Base-by-base conservation (phyloP, 1,140 invertebrate species). In the Drosophila sp. region DNA sequence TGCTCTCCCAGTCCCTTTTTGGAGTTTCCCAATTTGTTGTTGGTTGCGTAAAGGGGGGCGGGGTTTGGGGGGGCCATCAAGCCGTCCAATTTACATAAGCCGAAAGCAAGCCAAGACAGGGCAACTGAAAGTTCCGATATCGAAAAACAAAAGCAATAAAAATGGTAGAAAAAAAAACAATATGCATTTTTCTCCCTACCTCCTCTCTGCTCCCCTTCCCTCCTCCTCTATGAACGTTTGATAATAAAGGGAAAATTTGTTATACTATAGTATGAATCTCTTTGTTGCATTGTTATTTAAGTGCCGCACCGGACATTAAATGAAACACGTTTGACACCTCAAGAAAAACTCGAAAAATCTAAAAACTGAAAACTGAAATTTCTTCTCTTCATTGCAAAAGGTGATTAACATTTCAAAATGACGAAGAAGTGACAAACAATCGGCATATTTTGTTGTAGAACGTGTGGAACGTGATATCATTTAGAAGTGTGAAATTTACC, bases 261-360 rank as follows among this genome's bases (percentile, higher is more conserved):
- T 17, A 17, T 17, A 17, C 17, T 0, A 17, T 17, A 17, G 17
- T 17, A 17, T 17, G 17, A 17, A 17, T 30, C 4, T 30, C 30
- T 40, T 40, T 40, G 7, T 17, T 40, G 10, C 10, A 40, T 40
- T 40, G 38, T 40, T 40, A 11, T 40, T 40, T 11, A 40, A 7
- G 6, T 38, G 35, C 3, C 40, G 3, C 40, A 41, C 40, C 40
- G 40, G 11, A 41, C 11, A 41, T 41, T 4, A 17, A 41, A 2
- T 41, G 40, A 41, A 50, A 50, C 44, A 50, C 44, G 44, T 50
- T 50, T 50, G 23, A 50, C 44, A 50, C 44, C 44, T 27, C 25
- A 8, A 3, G 23, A 10, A 50, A 50, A 27, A 27, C 23, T 3
- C 8, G 23, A 27, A 50, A 50, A 50, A 47, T 38, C 35, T 11